A percentile compares a stretch with the other conserved stretches of the same genome.
Conservation (phyloP, 2,888 invertebrate genomes). For the Eristalinus aeneus region DNA sequence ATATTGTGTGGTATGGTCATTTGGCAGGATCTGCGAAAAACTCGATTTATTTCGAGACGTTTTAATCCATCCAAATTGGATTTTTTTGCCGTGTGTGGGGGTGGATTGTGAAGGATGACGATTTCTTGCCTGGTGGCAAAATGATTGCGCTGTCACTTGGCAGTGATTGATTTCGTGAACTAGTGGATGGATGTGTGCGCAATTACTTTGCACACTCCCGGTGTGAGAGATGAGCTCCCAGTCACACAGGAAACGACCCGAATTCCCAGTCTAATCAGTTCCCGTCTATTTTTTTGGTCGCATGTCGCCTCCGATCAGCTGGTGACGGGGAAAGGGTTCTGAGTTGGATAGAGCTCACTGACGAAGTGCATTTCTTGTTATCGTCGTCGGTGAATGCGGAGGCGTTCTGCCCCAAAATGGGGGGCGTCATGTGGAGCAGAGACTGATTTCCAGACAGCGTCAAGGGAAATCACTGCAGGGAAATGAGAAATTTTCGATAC, state of each 20-base stretch:
- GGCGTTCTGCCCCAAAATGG: slow-evolving; percentile 11
- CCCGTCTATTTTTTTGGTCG: not conserved
- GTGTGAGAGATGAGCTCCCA: not conserved
- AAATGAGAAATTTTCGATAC: not conserved
- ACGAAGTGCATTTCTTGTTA: slow-evolving; percentile 33
- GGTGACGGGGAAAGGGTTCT: not conserved
- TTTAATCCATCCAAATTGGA: slow-evolving; percentile 69
- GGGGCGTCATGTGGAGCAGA: slow-evolving; percentile 44
- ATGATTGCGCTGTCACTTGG: slow-evolving; percentile 46
- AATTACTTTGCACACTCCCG: slow-evolving; percentile 25
- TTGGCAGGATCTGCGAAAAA: slow-evolving; percentile 48
- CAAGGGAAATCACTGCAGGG: not conserved
- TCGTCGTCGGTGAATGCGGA: slow-evolving; percentile 10
- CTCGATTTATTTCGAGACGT: slow-evolving; percentile 57
- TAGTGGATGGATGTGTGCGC: slow-evolving; percentile 17
- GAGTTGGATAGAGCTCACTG: not conserved
- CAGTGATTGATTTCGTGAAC: slow-evolving; percentile 63
- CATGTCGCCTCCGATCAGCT: not conserved
- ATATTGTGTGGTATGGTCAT: slow-evolving; percentile 9
- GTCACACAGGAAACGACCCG: slow-evolving; percentile 29
- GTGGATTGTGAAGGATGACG: not conserved
- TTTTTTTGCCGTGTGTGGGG: slow-evolving; percentile 16
- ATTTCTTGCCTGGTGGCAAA: slow-evolving; percentile 21
- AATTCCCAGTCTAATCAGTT: slow-evolving; percentile 54
- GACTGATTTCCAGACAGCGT: slow-evolving; percentile 10